phyloP scores from a whole-genome alignment of 2,113 vertebrate genomes.

The Sorex araneus region DNA sequence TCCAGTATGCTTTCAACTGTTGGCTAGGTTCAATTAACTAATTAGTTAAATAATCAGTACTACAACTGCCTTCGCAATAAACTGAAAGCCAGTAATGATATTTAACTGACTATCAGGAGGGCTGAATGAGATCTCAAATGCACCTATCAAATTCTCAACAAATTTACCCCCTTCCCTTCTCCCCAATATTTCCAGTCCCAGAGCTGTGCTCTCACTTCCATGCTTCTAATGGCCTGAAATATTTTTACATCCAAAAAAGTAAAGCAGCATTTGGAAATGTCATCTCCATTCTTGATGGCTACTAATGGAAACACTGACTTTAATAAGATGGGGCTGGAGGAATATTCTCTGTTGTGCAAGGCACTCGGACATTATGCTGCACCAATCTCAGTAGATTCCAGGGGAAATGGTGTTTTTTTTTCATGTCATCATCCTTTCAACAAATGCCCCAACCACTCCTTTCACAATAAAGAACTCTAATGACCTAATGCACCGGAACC shows the following conservation, averaged over 20 bases:
- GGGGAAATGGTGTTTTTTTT: not conserved
- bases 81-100: not conserved
- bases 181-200: not conserved
- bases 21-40: not conserved
- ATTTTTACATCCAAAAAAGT: constrained; percentile 20
- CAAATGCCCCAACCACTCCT: constrained; percentile 52
- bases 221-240: not conserved
- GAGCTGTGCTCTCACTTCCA: not conserved
- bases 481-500: constrained; percentile 2
- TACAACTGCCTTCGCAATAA: not conserved
- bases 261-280: not conserved
- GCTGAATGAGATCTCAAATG: not conserved
- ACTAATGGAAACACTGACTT: not conserved
- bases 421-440: constrained; percentile 29
- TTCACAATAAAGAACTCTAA: constrained; percentile 33
- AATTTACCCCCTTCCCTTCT: not conserved
- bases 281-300: not conserved
- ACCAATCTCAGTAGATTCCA: not conserved
- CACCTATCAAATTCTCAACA: not conserved
- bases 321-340: not conserved
- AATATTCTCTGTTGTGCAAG: not conserved
- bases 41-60: not conserved
- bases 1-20: not conserved
- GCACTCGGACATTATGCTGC: not conserved
- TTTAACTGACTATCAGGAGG: not conserved